Conservation (phyloP, 2,113 vertebrate genomes). For the Procavia capensis region DNA sequence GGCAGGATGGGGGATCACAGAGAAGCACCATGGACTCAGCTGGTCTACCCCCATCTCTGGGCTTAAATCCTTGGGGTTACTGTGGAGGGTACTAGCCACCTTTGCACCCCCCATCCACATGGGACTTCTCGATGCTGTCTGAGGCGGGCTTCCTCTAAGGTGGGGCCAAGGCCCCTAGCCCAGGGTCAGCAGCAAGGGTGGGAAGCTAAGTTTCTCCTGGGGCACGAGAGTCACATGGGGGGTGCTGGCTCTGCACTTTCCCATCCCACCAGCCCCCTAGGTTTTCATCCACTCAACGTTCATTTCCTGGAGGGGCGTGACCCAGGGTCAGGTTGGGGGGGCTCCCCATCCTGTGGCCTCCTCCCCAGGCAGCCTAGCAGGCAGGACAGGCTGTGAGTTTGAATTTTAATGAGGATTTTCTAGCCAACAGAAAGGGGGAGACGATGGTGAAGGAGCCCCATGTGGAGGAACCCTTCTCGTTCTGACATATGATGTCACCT, state of each 20-base stretch:
- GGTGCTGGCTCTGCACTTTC: too few relatives aligned
- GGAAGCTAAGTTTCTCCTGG: background rate
- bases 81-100: background rate
- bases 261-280: background rate
- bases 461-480: background rate
- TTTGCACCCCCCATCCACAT: background rate
- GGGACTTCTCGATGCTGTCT: fast-evolving
- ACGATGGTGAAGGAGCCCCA: background rate
- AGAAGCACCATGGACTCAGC: fast-evolving
- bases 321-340: fast-evolving
- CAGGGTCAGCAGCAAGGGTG: fast-evolving
- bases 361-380: too few relatives aligned
- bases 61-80: background rate
- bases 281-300: fast-evolving
- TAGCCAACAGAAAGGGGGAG: background rate
- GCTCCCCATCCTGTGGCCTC: background rate
- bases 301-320: background rate
- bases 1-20: background rate
- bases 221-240: too few relatives aligned
- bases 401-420: background rate
- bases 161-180: background rate
- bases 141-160: background rate
- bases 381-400: background rate
- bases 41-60: fast-evolving
- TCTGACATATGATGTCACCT: background rate